Percentiles rank a stretch among this genome's conserved stretches.
Conservation (phyloP, 2,113 vertebrate genomes). For the Salvator merianae region DNA sequence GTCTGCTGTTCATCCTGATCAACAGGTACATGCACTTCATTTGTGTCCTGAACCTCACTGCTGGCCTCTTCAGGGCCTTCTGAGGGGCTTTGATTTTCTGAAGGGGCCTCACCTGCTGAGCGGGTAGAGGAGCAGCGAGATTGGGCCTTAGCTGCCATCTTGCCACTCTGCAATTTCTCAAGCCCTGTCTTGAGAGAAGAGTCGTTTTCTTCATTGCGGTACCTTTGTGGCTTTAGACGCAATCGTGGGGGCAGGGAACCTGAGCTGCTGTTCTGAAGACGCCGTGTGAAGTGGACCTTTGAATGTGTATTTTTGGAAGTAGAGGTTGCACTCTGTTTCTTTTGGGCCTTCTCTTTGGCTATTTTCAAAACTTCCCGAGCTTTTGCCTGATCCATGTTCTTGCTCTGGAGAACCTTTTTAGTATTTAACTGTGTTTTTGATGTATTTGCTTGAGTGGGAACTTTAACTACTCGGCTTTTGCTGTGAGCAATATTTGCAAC, state of each 20-base stretch:
- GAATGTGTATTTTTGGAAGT: conserved; percentile 84
- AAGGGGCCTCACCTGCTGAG: conserved; percentile 85
- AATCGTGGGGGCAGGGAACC: conserved; percentile 91
- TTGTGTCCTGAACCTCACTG: conserved; percentile 82
- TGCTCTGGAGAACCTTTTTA: conserved; percentile 92
- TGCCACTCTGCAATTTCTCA: conserved; percentile 85
- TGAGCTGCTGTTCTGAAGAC: conserved; percentile 89
- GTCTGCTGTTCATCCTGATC: conserved; percentile 82
- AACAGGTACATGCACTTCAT: conserved; percentile 78
- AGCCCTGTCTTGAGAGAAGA: conserved; percentile 87
- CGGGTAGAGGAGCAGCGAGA: conserved; percentile 83
- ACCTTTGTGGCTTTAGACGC: conserved; percentile 96
- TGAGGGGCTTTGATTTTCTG: conserved; percentile 81
- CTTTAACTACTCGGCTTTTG: conserved; percentile 84
- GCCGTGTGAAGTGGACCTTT: conserved; percentile 94
- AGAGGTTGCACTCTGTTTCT: conserved; percentile 82
- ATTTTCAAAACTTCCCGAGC: conserved; percentile 90
- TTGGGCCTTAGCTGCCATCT: conserved; percentile 83
- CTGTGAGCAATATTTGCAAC: conserved; percentile 77
- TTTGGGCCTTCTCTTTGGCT: conserved; percentile 87
- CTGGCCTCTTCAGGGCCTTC: conserved; percentile 79
- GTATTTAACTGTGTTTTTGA: conserved; percentile 85
- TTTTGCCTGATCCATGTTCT: conserved; percentile 89
- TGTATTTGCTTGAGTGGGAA: conserved; percentile 77
- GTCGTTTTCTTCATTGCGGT: conserved; percentile 93